phyloP scores from a whole-genome alignment of 2,888 invertebrate genomes.

The Eurytoma californica region DNA sequence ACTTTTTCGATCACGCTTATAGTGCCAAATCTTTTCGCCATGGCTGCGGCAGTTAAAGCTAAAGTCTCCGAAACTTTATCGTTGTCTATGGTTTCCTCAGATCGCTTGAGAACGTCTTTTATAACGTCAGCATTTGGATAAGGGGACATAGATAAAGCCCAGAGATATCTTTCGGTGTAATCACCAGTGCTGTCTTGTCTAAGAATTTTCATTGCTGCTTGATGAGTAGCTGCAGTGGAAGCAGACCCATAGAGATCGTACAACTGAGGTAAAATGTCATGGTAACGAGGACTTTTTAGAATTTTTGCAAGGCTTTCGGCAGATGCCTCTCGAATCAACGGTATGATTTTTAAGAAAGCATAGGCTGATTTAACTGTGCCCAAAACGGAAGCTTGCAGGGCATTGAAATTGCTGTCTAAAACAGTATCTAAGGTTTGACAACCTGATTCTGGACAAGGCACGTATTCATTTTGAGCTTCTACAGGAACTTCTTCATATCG shows the following conservation, averaged over 20 bases:
- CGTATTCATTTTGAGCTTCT: slow-evolving; percentile 67
- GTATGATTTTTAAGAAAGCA: slow-evolving; percentile 80
- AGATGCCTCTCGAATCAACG: slow-evolving; percentile 78
- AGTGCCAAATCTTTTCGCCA: slow-evolving; percentile 74
- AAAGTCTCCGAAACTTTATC: slow-evolving; percentile 82
- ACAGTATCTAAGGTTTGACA: slow-evolving; percentile 76
- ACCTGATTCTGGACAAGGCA: slow-evolving; percentile 69
- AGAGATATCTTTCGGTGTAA: slow-evolving; percentile 83
- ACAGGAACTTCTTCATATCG: slow-evolving; percentile 65
- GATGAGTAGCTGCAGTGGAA: slow-evolving; percentile 82
- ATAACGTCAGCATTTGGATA: slow-evolving; percentile 79
- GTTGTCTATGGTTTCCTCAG: slow-evolving; percentile 76
- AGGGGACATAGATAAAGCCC: slow-evolving; percentile 83
- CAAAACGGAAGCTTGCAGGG: slow-evolving; percentile 77
- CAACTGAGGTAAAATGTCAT: slow-evolving; percentile 80
- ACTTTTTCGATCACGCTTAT: slow-evolving; percentile 65
- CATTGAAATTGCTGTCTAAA: slow-evolving; percentile 77
- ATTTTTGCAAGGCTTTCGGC: slow-evolving; percentile 79
- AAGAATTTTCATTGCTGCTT: slow-evolving; percentile 82
- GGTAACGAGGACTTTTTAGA: slow-evolving; percentile 78
- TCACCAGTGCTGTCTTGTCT: slow-evolving; percentile 77
- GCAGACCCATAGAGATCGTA: slow-evolving; percentile 84
- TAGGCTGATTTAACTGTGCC: slow-evolving; percentile 81
- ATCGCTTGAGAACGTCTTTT: slow-evolving; percentile 75
- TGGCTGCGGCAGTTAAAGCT: slow-evolving; percentile 80